Conservation (phyloP, 2,113 vertebrate species). For the Salvelinus namaycush region DNA sequence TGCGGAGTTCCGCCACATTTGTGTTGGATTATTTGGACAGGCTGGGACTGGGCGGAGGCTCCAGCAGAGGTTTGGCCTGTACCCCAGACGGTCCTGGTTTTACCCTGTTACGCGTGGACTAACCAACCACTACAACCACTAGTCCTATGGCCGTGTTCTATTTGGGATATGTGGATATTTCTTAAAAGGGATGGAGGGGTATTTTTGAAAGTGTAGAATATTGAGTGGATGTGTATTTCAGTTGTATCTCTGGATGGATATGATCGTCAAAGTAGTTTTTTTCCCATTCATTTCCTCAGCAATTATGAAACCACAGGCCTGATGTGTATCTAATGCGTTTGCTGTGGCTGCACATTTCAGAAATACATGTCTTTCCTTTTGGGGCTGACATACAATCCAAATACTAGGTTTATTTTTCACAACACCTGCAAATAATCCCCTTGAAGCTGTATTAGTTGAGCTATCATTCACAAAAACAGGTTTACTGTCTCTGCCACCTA, state of each 20-base stretch:
- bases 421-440: too few species aligned
- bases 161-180: background rate
- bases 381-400: background rate
- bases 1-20: background rate
- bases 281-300: conserved; percentile 5
- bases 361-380: background rate
- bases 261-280: conserved; percentile 1
- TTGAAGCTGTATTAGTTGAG: background rate
- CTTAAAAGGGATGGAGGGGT: background rate
- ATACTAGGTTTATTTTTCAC: too few species aligned
- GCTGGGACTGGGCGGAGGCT: conserved; percentile 3
- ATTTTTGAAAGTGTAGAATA: conserved; percentile 14
- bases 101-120: conserved; percentile 6
- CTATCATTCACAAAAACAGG: background rate
- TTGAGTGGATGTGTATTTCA: conserved; percentile 21
- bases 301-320: conserved; percentile 13
- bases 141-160: background rate
- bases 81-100: background rate
- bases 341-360: conserved; percentile 6
- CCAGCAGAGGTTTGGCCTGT: background rate
- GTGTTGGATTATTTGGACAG: background rate
- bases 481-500: background rate
- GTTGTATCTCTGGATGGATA: conserved; percentile 2
- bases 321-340: conserved; percentile 4
- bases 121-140: conserved; percentile 2